phyloP scores from a whole-genome alignment of 2,113 vertebrate genomes.

The Myrmophylax atrothorax region DNA sequence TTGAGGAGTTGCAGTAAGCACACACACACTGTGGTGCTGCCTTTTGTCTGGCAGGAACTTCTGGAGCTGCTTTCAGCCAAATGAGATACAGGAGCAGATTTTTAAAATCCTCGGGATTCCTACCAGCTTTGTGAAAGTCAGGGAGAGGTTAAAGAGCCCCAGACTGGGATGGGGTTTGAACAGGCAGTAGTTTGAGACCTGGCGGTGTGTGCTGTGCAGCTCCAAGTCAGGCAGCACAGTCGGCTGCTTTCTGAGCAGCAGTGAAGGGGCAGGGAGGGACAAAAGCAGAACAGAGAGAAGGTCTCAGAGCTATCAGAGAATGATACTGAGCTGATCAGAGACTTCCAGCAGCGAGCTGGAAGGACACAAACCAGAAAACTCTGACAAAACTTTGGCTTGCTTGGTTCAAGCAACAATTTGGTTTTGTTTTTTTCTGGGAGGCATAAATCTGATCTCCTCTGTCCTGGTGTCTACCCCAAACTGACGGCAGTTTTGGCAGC shows the following conservation, averaged over 20 bases:
- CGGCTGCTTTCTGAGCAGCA: background rate
- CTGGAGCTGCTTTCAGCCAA: background rate
- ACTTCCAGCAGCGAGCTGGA: background rate
- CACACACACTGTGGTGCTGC: background rate
- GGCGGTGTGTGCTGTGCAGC: background rate
- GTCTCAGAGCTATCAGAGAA: background rate
- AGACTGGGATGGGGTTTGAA: background rate
- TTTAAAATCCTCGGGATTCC: background rate
- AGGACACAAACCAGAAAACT: background rate
- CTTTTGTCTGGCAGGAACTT: background rate
- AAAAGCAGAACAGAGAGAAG: background rate
- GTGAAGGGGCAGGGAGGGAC: background rate
- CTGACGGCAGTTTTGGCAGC: background rate
- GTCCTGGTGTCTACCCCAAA: background rate
- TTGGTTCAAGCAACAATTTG: background rate
- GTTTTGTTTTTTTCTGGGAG: fast-evolving
- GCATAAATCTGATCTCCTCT: background rate
- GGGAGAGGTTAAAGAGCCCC: background rate
- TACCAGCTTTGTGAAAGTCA: background rate
- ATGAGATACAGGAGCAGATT: background rate
- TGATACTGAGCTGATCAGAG: background rate
- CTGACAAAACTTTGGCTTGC: background rate
- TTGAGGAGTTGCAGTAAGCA: background rate
- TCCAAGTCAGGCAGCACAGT: background rate
- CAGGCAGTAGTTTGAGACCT: background rate